phyloP scores from a whole-genome alignment of 2,888 invertebrate genomes.

The Aphodius sticticus region DNA sequence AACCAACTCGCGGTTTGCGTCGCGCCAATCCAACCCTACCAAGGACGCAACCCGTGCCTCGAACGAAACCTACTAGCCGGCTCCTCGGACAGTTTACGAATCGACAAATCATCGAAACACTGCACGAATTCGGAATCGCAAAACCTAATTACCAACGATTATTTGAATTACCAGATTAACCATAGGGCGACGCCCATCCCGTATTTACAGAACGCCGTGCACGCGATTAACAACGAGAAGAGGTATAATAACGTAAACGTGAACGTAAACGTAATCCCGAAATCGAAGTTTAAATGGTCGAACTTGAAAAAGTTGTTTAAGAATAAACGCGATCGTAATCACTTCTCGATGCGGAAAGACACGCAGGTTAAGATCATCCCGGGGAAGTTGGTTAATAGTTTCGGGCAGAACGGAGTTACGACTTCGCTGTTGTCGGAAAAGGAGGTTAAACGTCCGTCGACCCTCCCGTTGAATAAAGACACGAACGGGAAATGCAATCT shows the following conservation, averaged over 20 bases:
- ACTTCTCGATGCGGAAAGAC: constrained; percentile 37
- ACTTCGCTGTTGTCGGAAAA: constrained; percentile 58
- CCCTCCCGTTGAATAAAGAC: constrained; percentile 57
- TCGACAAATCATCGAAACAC: constrained; percentile 73
- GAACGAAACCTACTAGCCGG: constrained; percentile 73
- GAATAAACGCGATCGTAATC: constrained; percentile 45
- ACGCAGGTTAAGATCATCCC: constrained; percentile 61
- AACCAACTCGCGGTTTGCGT: constrained; percentile 61
- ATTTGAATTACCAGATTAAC: constrained; percentile 57
- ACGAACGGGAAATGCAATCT: constrained; percentile 40
- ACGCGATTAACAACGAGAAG: constrained; percentile 49
- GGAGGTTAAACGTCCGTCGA: constrained; percentile 58
- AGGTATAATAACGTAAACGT: constrained; percentile 56
- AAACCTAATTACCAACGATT: constrained; percentile 63
- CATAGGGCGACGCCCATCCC: constrained; percentile 70
- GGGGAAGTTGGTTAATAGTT: constrained; percentile 61
- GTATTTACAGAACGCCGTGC: constrained; percentile 79
- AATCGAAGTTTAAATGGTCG: constrained; percentile 61
- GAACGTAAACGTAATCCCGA: constrained; percentile 42
- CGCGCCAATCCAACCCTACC: constrained; percentile 77
- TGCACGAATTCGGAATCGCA: constrained; percentile 61
- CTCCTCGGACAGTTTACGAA: constrained; percentile 67
- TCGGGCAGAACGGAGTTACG: constrained; percentile 62
- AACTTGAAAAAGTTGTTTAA: constrained; percentile 62
- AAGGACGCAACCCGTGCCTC: constrained; percentile 84